phyloP scores from a whole-genome alignment of 2,888 invertebrate species.

The Blastobasis lacticolella region DNA sequence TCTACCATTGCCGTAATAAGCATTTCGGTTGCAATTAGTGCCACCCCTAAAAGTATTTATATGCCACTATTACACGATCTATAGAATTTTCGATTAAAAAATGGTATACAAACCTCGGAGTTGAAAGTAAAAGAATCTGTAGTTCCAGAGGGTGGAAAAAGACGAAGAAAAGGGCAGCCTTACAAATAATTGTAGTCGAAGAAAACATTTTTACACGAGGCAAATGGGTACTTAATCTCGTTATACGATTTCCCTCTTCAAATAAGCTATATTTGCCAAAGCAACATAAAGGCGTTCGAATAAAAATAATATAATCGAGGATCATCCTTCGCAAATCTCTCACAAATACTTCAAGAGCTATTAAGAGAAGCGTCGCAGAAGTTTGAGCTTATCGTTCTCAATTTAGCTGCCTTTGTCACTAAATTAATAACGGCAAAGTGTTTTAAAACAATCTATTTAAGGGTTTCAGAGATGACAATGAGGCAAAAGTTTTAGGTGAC shows the following conservation, averaged over 20 bases:
- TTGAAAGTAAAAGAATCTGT: too few species aligned
- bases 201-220: background rate
- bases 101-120: too few species aligned
- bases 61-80: too few species aligned
- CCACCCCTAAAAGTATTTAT: too few species aligned
- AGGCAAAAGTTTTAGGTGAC: background rate
- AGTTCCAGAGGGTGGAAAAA: too few species aligned
- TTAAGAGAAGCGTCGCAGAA: conserved; percentile 6
- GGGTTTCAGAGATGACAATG: background rate
- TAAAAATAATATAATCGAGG: conserved; percentile 16
- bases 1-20: too few species aligned
- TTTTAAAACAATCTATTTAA: background rate
- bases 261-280: conserved; percentile 9
- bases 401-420: conserved; percentile 4
- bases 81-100: too few species aligned
- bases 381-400: conserved; percentile 5
- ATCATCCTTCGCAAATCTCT: conserved; percentile 10
- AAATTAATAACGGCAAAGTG: conserved; percentile 3
- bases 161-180: too few species aligned
- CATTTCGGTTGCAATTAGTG: too few species aligned
- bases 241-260: background rate
- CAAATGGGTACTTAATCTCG: background rate
- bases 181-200: background rate
- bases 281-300: conserved; percentile 8
- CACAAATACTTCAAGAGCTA: conserved; percentile 9